Evolutionary conservation across 2,113 vertebrate species (phyloP), one percentile per base, ranked within the genome.

Genomic region (Hucho hucho): DNA sequence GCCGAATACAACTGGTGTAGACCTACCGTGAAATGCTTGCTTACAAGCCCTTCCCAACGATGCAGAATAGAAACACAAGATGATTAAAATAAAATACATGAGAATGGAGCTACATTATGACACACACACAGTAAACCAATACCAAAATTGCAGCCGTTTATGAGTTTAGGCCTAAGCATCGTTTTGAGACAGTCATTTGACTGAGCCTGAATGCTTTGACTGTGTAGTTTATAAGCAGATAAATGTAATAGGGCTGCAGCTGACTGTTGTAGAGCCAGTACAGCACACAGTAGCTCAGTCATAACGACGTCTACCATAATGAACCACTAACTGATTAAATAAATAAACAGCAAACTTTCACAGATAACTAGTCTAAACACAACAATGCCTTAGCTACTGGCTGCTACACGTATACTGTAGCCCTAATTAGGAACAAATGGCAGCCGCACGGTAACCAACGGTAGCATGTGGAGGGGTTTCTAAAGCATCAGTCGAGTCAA

Each of bases 351-450:
- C 18, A 69, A 75, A 49, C 43, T 64, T 82, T 82, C 49, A 80
- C 70, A 81, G 78, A 84, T 32, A 73, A 66, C 73, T 49, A 71
- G n/a, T 78, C 63, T 61, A 80, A 80, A 85, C 69, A 87, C 74
- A 83, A 74, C 70, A 79, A 69, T 72, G 28, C 66, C 69, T 49
- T 77, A 75, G 4, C 24, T 49, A 70, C 66, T 77, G 67, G 66
- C 68, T 26, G 47, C 72, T 43, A 65, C 81, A 79, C 79, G 80
- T 68, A 53, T 71, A 81, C 69, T 64, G 68, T 25, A 29, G 59
- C 73, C 64, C 77, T 89, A 89, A 89, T 87, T 72, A 87, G 72
- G 59, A 87, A 83, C 81, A 90, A 89, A 83, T 79, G 82, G 46
- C 64, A 28, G 70, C 49, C 63, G 82, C 11, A n/a, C 1, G 4